phyloP scores from a whole-genome alignment of 35 echinoderm and acorn worm species.

The Ptychodera flava region DNA sequence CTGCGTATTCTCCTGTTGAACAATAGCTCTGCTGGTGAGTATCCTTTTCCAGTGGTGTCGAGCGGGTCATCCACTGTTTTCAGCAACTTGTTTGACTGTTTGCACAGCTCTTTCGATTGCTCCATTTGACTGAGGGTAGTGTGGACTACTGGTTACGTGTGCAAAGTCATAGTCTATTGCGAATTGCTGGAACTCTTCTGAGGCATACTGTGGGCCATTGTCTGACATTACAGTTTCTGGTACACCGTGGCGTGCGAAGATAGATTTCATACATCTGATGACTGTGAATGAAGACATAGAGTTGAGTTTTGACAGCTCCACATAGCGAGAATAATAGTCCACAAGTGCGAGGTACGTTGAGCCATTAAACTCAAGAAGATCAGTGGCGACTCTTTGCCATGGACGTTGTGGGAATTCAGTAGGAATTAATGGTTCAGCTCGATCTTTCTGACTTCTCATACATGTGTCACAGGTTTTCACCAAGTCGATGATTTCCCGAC shows the following conservation, averaged over 20 bases:
- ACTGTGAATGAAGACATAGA: conserved; percentile 23
- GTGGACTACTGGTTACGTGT: conserved; percentile 48
- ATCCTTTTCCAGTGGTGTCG: conserved; percentile 26
- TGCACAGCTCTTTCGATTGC: conserved; percentile 52
- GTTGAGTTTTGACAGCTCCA: conserved; percentile 1
- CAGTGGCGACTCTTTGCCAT: conserved; percentile 21
- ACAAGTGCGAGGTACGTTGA: conserved; percentile 1
- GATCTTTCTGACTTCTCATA: conserved; percentile 9
- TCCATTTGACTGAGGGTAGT: conserved; percentile 51
- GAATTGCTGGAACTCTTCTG: conserved; percentile 41
- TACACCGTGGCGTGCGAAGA: conserved; percentile 47
- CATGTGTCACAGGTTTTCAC: not conserved
- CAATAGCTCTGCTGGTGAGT: conserved; percentile 35
- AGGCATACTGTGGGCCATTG: conserved; percentile 58
- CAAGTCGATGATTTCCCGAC: not conserved
- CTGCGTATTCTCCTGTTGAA: conserved; percentile 26
- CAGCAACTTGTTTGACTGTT: conserved; percentile 26
- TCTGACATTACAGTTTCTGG: conserved; percentile 44
- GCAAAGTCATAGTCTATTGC: conserved; percentile 25
- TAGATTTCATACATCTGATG: conserved; percentile 41
- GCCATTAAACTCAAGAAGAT: conserved; percentile 17
- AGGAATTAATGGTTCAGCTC: conserved; percentile 20
- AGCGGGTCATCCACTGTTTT: conserved; percentile 30
- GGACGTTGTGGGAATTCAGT: conserved; percentile 8
- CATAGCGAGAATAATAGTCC: conserved; percentile 25